A percentile compares a stretch with the other conserved stretches of the same genome.
These are phyloP conservation scores for Littorina saxatilis DNA, from an alignment of 1,140 invertebrate genomes.

Conservation along the genomic window DNA sequence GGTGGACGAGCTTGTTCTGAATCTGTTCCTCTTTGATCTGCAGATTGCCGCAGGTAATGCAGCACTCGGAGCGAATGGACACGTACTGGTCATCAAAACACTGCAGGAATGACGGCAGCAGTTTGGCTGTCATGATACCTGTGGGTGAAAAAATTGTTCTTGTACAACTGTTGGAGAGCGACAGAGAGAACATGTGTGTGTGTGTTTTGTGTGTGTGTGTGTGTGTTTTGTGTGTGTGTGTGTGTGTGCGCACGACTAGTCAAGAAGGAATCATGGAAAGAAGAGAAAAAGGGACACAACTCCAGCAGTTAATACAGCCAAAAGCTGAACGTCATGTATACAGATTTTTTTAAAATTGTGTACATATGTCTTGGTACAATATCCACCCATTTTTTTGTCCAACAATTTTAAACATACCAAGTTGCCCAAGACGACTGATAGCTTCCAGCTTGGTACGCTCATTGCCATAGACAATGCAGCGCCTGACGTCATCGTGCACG, in stretches of 20 bases:
- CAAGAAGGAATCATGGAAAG: too few species aligned
- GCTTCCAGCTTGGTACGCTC: slow-evolving; percentile 70
- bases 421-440: slow-evolving; percentile 69
- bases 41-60: slow-evolving; percentile 71
- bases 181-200: too few species aligned
- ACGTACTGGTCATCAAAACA: slow-evolving; percentile 74
- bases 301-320: too few species aligned
- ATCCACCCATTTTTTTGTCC: too few species aligned
- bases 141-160: slow-evolving; percentile 34
- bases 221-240: too few species aligned
- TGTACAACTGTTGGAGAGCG: background rate
- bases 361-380: too few species aligned
- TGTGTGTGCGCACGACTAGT: too few species aligned
- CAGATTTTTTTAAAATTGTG: too few species aligned
- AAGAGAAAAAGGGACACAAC: too few species aligned
- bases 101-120: slow-evolving; percentile 71
- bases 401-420: slow-evolving; percentile 58
- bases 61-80: slow-evolving; percentile 71
- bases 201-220: too few species aligned
- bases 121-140: slow-evolving; percentile 75
- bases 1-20: slow-evolving; percentile 65
- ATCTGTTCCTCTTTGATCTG: slow-evolving; percentile 69
- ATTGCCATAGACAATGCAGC: slow-evolving; percentile 58
- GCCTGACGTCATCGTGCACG: slow-evolving; percentile 70
- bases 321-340: too few species aligned